Percentiles rank a stretch among this genome's conserved stretches.
phyloP scores from a whole-genome alignment of 2,113 vertebrate species.

The Nyctereutes procyonoides region DNA sequence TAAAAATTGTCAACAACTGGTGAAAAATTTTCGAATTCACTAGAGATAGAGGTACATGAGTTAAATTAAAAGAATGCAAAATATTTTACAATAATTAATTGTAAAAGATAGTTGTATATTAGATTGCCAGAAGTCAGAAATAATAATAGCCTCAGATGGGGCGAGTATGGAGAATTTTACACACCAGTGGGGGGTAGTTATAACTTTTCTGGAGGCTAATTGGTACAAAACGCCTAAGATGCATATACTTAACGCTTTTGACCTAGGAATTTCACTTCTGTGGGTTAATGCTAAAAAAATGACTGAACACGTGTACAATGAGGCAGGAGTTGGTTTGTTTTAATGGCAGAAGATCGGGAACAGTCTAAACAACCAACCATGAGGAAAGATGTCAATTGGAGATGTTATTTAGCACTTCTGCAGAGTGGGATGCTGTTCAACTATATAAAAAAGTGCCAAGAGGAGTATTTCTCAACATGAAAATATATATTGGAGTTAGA shows the following conservation, averaged over 20 bases:
- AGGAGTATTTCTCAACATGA: neutral
- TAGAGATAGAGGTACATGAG: neutral
- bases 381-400: neutral
- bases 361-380: neutral
- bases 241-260: neutral
- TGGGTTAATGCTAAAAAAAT: neutral
- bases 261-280: neutral
- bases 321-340: neutral
- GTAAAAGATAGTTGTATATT: neutral
- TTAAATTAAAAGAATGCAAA: neutral
- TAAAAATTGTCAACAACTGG: neutral
- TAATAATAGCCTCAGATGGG: neutral
- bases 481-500: neutral
- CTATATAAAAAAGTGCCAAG: neutral
- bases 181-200: neutral
- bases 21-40: neutral
- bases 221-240: conserved; percentile 20
- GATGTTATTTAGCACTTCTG: neutral
- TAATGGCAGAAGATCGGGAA: neutral
- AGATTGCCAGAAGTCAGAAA: neutral
- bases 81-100: neutral
- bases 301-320: neutral
- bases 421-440: neutral
- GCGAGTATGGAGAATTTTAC: neutral
- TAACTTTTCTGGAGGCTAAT: neutral